Base-by-base conservation (phyloP, 2,113 vertebrate genomes). In the Pagrus major region DNA sequence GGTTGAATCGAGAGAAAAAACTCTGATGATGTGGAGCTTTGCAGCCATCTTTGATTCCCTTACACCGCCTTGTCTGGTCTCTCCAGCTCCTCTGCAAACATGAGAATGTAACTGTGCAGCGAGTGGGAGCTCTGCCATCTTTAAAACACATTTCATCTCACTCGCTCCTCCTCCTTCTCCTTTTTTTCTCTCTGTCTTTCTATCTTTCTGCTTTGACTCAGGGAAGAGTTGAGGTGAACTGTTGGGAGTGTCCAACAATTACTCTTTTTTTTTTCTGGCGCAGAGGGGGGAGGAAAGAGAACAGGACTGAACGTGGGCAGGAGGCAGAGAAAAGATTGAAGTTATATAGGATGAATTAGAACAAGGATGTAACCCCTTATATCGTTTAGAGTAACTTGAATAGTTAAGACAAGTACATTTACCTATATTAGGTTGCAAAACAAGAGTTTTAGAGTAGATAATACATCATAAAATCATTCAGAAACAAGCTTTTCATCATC, bases 1-100 rank as follows among this genome's bases (percentile, higher is more conserved):
- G 55, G 39, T 29, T 47, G 66, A 49, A 51, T 52, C 5, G 47
- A 52, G 37, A 39, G 51, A 54, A 71, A 76, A 82, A 75, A 72
- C 42, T 49, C 47, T 89, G 93, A 88, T 93, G 89, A 92, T 92
- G 91, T 92, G 93, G 92, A 92, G 86, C 89, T 86, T 85, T 31
- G 86, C 78, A 80, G 91, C 91, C 89, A 91, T 93, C 86, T 89
- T 91, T 85, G 79, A 81, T 88, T 88, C 74, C 71, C 67, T n/a
- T 81, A 60, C 71, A 25, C 82, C 61, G 80, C 81, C 84, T 70
- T n/a, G 74, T 87, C 84, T 90, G 68, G 27, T 84, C 52, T 77
- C 70, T 71, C 27, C 74, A 75, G 82, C 78, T 83, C 75, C 59
- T 85, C 88, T 31, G 66, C 71, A 84, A 91, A 89, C 90, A 91